Evolutionary conservation across 2,888 invertebrate genomes (phyloP).

Genomic region (Drosophila buzzatii): DNA sequence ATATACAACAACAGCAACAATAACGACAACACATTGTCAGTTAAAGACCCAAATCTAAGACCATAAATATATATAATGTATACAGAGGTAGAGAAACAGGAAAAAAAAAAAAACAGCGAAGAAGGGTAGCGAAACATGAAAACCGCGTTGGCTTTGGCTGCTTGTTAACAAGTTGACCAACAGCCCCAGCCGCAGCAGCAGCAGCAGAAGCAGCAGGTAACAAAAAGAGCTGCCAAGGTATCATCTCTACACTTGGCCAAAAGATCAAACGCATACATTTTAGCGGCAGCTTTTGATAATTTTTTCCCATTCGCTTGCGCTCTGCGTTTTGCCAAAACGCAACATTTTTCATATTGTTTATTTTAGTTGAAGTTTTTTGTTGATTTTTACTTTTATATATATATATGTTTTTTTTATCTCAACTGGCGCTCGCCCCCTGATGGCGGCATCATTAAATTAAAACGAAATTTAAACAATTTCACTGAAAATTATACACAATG

Average conservation of each 20-base stretch:
- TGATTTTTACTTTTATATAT: slow-evolving; percentile 12
- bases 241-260: slow-evolving; percentile 63
- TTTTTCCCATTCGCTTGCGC: slow-evolving; percentile 35
- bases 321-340: slow-evolving; percentile 54
- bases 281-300: slow-evolving; percentile 80
- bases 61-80: slow-evolving; percentile 57
- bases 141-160: slow-evolving; percentile 63
- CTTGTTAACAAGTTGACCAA: slow-evolving; percentile 78
- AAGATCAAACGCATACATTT: slow-evolving; percentile 81
- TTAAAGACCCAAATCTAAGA: slow-evolving; percentile 73
- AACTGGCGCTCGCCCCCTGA: slow-evolving; percentile 72
- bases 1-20: slow-evolving; percentile 61
- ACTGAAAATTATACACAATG: slow-evolving; percentile 77
- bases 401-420: slow-evolving; percentile 24
- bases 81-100: not conserved
- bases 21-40: slow-evolving; percentile 31
- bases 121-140: slow-evolving; percentile 68
- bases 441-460: slow-evolving; percentile 80
- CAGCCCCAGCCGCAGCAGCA: slow-evolving; percentile 49
- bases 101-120: slow-evolving; percentile 21
- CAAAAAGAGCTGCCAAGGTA: slow-evolving; percentile 40
- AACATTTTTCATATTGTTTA: slow-evolving; percentile 75
- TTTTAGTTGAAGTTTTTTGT: slow-evolving; percentile 49
- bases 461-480: slow-evolving; percentile 82
- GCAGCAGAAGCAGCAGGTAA: slow-evolving; percentile 60